Evolutionary conservation across 2,113 vertebrate genomes (phyloP).

Genomic region (Chunga burmeisteri): DNA sequence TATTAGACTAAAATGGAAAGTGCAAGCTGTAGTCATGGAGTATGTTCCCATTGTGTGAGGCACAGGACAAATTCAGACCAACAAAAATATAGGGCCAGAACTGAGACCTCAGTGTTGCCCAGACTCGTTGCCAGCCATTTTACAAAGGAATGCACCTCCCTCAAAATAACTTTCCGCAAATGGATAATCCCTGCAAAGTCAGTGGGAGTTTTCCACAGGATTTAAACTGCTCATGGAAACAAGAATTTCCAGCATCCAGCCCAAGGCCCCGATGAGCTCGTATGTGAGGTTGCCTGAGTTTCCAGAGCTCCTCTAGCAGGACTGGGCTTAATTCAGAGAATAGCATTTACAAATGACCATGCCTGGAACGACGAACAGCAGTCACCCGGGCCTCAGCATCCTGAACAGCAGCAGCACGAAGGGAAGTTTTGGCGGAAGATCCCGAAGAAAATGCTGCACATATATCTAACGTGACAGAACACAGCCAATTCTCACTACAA

Average conservation of each 20-base stretch:
- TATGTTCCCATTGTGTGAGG: not conserved
- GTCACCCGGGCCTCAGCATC: not conserved
- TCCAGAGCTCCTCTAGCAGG: not conserved
- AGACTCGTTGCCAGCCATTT: not conserved
- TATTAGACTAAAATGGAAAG: not conserved
- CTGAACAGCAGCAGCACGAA: not conserved
- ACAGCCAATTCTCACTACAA: not conserved
- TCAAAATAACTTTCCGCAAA: slow-evolving; percentile 25
- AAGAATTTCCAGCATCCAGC: slow-evolving; percentile 28
- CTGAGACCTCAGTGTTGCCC: not conserved
- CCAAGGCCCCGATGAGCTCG: not conserved
- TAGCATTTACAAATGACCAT: not conserved
- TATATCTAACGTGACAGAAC: not conserved
- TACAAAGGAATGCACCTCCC: slow-evolving; percentile 11
- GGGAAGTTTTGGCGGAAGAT: not conserved
- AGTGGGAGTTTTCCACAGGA: slow-evolving; percentile 44
- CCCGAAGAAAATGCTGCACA: not conserved
- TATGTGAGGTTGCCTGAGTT: accelerated
- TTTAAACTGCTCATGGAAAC: slow-evolving; percentile 6
- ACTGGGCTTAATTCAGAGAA: not conserved
- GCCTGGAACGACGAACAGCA: not conserved
- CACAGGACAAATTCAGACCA: not conserved
- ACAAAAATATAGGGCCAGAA: not conserved
- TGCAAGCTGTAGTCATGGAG: not conserved
- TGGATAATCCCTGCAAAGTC: slow-evolving; percentile 25